phyloP scores from a whole-genome alignment of 1,140 invertebrate genomes.

The Caenorhabditis elegans region DNA sequence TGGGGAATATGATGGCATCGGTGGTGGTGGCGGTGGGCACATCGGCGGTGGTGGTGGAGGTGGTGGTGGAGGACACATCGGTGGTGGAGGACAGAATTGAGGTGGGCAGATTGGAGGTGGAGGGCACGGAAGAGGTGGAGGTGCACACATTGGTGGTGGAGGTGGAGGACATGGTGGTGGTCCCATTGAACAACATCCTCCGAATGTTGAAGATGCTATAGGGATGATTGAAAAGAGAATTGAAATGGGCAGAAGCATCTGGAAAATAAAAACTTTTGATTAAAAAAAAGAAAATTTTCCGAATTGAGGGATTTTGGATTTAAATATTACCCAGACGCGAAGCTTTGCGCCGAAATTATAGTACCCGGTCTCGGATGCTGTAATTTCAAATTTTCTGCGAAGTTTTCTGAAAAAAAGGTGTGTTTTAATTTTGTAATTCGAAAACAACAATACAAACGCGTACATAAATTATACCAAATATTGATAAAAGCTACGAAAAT shows the following conservation, averaged over 20 bases:
- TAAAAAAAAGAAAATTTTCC: neutral
- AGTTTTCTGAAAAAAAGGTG: no score
- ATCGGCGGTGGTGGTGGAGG: constrained; percentile 51
- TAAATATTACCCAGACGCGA: no score
- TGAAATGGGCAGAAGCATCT: constrained; percentile 17
- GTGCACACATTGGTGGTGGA: constrained; percentile 41
- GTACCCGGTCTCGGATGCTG: no score
- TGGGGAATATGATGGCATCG: constrained; percentile 20
- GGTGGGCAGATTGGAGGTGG: constrained; percentile 39
- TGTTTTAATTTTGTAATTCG: no score
- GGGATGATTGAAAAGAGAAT: neutral
- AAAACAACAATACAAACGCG: no score
- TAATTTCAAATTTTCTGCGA: no score
- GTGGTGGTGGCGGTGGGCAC: constrained; percentile 49
- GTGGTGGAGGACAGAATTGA: constrained; percentile 49
- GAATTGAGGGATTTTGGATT: neutral
- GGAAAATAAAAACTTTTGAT: neutral
- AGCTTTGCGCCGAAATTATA: no score
- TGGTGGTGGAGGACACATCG: constrained; percentile 41
- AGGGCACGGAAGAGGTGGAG: constrained; percentile 32
- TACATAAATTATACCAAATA: no score
- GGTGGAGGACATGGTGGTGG: constrained; percentile 10
- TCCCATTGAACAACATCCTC: constrained; percentile 8
- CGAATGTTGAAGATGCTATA: neutral
- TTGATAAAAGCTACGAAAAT: no score